These are phyloP conservation scores for Clepsis dumicolana DNA, from an alignment of 2,888 invertebrate species.

Conservation along the genomic window DNA sequence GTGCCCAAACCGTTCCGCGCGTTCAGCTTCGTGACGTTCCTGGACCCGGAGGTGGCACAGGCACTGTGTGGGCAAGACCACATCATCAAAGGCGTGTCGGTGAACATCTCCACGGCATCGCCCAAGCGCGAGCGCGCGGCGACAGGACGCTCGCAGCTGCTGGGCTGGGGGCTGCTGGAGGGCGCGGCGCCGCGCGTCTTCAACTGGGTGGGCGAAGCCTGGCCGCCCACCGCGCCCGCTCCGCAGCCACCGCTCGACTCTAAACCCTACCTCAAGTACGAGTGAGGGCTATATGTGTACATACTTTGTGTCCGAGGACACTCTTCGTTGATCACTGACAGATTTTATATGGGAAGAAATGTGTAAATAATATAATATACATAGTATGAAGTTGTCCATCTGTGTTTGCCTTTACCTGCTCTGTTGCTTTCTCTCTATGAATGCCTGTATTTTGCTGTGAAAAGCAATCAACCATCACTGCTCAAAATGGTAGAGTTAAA, in stretches of 20 bases:
- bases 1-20: slow-evolving; percentile 95
- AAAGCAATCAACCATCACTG: too few relatives aligned
- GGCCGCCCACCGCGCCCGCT: slow-evolving; percentile 59
- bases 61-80: slow-evolving; percentile 93
- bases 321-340: slow-evolving; percentile 71
- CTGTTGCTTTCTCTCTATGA: too few relatives aligned
- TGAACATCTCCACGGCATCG: slow-evolving; percentile 94
- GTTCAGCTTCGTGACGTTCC: slow-evolving; percentile 94
- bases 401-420: slow-evolving; percentile 23
- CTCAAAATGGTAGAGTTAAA: too few relatives aligned
- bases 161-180: slow-evolving; percentile 72
- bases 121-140: slow-evolving; percentile 89
- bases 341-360: slow-evolving; percentile 77
- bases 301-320: slow-evolving; percentile 46
- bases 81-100: slow-evolving; percentile 93
- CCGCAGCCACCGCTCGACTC: slow-evolving; percentile 59
- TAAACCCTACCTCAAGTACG: slow-evolving; percentile 83
- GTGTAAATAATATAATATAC: slow-evolving; percentile 77
- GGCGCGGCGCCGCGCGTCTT: slow-evolving; percentile 59
- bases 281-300: slow-evolving; percentile 59
- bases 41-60: slow-evolving; percentile 92
- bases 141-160: slow-evolving; percentile 52
- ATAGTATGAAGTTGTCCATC: slow-evolving; percentile 58
- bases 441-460: too few relatives aligned
- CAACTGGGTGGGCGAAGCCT: slow-evolving; percentile 62